Conservation (phyloP, 2,888 invertebrate genomes). For the Deilephila porcellus region DNA sequence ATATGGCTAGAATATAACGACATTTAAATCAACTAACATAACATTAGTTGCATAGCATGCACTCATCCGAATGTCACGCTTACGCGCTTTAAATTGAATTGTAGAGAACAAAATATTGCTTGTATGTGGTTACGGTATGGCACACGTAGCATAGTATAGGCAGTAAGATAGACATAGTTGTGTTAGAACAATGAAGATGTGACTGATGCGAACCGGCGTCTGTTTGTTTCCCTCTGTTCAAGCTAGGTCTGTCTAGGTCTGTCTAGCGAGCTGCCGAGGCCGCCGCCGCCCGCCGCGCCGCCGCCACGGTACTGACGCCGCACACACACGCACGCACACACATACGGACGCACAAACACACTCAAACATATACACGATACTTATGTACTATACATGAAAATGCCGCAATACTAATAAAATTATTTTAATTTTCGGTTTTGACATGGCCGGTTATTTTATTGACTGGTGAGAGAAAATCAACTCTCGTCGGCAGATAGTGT, state of each 20-base stretch:
- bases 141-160: background rate
- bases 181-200: constrained; percentile 69
- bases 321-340: constrained; percentile 48
- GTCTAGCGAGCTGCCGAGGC: constrained; percentile 80
- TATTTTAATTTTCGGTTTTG: too few species aligned
- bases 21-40: background rate
- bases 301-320: constrained; percentile 77
- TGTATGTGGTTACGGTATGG: constrained; percentile 21
- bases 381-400: constrained; percentile 36
- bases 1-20: background rate
- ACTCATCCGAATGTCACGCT: constrained; percentile 1
- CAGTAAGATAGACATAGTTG: constrained; percentile 42
- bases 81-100: constrained; percentile 10
- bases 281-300: constrained; percentile 72
- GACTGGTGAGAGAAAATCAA: too few species aligned
- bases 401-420: background rate
- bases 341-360: constrained; percentile 40
- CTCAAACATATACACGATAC: constrained; percentile 36
- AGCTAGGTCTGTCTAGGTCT: constrained; percentile 86
- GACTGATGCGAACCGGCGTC: constrained; percentile 83
- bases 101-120: constrained; percentile 11
- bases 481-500: too few species aligned
- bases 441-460: too few species aligned
- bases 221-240: constrained; percentile 83
- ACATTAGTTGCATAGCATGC: background rate